These are phyloP conservation scores for Stenoptilia bipunctidactyla DNA, from an alignment of 2,888 invertebrate species.

Conservation along the genomic window DNA sequence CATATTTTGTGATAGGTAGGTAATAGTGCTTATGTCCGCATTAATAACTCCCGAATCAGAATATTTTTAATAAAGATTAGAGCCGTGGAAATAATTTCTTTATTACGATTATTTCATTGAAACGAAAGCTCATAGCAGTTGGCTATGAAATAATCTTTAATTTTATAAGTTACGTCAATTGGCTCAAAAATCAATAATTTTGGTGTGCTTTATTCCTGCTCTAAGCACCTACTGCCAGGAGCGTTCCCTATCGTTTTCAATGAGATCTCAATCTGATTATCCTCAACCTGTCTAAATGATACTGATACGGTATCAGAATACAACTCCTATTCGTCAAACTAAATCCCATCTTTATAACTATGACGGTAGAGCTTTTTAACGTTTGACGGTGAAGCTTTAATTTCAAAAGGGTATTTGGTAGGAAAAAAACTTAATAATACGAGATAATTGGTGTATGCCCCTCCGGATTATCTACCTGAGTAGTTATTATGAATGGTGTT, in stretches of 20 bases:
- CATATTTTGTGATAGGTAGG: too few species aligned
- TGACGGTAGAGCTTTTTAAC: constrained; percentile 4
- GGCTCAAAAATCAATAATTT: too few species aligned
- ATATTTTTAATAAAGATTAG: too few species aligned
- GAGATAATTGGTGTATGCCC: constrained; percentile 48
- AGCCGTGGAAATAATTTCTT: too few species aligned
- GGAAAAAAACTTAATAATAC: constrained; percentile 26
- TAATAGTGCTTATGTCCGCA: too few species aligned
- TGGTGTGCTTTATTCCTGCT: background rate
- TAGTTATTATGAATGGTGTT: constrained; percentile 34
- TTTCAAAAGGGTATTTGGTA: background rate
- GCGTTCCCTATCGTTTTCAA: constrained; percentile 28
- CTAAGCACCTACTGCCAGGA: constrained; percentile 25
- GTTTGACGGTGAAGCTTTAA: background rate
- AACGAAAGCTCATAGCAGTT: too few species aligned
- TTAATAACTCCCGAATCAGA: too few species aligned
- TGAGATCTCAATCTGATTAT: constrained; percentile 45
- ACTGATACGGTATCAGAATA: constrained; percentile 22
- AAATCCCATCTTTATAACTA: constrained; percentile 28
- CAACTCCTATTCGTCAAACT: constrained; percentile 5
- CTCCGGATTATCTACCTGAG: constrained; percentile 61
- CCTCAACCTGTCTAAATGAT: constrained; percentile 51
- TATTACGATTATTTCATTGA: too few species aligned
- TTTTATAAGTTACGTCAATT: too few species aligned
- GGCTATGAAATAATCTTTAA: too few species aligned